Evolutionary conservation across 2,888 invertebrate genomes (phyloP).

Genomic region (Epirrhoe tristata): DNA sequence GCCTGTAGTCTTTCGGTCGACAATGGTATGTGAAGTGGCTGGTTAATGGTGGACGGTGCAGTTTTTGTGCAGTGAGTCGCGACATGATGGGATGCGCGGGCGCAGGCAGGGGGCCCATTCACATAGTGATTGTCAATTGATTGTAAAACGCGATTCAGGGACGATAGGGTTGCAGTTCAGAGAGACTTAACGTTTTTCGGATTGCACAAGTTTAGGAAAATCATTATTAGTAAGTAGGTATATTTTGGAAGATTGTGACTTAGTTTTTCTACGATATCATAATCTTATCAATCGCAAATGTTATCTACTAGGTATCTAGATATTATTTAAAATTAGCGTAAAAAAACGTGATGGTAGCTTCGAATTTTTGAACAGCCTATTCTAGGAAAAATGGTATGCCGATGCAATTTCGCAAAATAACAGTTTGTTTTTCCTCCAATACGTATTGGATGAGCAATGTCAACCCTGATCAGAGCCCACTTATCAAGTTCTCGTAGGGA

Average conservation of each 20-base stretch:
- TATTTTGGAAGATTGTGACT: not conserved
- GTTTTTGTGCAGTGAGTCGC: conserved; percentile 55
- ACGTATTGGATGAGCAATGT: conserved; percentile 16
- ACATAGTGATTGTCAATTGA: conserved; percentile 73
- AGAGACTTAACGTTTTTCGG: conserved; percentile 7
- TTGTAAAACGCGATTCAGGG: conserved; percentile 51
- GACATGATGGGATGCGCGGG: conserved; percentile 51
- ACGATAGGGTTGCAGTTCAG: conserved; percentile 35
- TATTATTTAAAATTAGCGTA: too few species aligned
- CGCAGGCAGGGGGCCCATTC: conserved; percentile 72
- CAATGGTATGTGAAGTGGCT: conserved; percentile 18
- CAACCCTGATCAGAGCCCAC: conserved; percentile 34
- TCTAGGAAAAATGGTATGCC: not conserved
- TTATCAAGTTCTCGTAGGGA: conserved; percentile 22
- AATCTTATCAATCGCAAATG: not conserved
- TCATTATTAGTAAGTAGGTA: not conserved
- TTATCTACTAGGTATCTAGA: not conserved
- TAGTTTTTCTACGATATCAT: not conserved
- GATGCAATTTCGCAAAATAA: not conserved
- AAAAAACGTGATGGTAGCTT: too few species aligned
- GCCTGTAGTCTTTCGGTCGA: conserved; percentile 7
- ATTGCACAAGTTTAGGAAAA: not conserved
- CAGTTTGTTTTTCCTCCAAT: not conserved
- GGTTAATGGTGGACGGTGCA: conserved; percentile 43
- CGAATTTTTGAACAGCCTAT: too few species aligned